phyloP scores from a whole-genome alignment of 2,113 vertebrate genomes.

The Alligator sinensis region DNA sequence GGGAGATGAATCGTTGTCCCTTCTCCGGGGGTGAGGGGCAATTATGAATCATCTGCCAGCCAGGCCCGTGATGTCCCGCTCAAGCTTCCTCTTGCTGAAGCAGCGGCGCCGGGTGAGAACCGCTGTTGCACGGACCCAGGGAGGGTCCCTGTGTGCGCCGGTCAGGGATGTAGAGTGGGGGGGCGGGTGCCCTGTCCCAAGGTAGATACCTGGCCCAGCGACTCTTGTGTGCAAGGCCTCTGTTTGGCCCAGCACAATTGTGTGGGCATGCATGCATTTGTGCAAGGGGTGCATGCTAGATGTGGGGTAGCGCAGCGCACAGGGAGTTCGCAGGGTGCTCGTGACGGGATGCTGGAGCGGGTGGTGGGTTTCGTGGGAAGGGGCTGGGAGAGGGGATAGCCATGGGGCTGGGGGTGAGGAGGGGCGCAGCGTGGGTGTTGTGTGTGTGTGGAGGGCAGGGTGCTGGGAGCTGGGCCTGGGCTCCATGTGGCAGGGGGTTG shows the following conservation, averaged over 20 bases:
- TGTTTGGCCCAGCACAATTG: no score
- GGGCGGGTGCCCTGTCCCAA: no score
- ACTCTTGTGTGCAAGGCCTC: no score
- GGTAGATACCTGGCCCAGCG: no score
- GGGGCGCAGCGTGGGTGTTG: neutral
- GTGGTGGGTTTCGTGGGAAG: no score
- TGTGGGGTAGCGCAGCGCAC: no score
- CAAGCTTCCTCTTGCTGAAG: neutral
- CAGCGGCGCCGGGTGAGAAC: neutral
- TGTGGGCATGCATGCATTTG: no score
- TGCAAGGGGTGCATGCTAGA: no score
- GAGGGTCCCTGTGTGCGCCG: neutral
- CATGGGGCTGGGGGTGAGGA: neutral
- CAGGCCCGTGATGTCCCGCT: neutral
- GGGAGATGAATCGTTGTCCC: conserved; percentile 11
- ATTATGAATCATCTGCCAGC: neutral
- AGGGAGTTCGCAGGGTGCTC: no score
- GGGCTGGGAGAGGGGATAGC: neutral
- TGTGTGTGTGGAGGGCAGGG: neutral
- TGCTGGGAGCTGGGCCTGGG: neutral
- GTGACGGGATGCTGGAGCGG: no score
- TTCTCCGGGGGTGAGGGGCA: neutral
- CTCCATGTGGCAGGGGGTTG: neutral
- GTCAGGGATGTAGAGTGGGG: neutral
- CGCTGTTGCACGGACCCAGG: no score